These are phyloP conservation scores for Zaprionus africanus DNA, from an alignment of 1,140 invertebrate genomes.

Conservation along the genomic window DNA sequence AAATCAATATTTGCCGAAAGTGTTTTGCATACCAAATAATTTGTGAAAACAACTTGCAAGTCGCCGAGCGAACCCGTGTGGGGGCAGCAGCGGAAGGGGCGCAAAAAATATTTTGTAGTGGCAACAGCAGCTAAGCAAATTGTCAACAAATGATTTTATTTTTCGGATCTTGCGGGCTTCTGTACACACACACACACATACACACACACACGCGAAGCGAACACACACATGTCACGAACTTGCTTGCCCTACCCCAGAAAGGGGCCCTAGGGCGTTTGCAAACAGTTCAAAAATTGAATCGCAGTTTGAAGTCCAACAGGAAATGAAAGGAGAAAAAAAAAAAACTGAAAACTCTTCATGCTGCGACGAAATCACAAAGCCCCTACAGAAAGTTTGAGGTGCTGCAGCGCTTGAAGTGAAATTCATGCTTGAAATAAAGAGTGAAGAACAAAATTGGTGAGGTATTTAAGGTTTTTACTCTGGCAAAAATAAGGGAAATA, in stretches of 20 bases:
- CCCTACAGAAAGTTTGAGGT: constrained; percentile 7
- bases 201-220: constrained; percentile 3
- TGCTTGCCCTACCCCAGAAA: constrained; percentile 51
- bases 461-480: background rate
- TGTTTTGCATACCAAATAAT: constrained; percentile 83
- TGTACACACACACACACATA: constrained; percentile 22
- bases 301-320: constrained; percentile 54
- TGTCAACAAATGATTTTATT: constrained; percentile 83
- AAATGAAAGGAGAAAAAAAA: constrained; percentile 34
- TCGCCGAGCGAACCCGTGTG: constrained; percentile 13
- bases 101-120: constrained; percentile 69
- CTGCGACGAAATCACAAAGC: constrained; percentile 22
- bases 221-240: constrained; percentile 38
- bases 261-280: constrained; percentile 53
- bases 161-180: constrained; percentile 51
- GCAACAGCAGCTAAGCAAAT: constrained; percentile 80
- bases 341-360: constrained; percentile 9
- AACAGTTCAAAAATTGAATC: constrained; percentile 69
- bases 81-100: background rate
- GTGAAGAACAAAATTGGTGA: background rate
- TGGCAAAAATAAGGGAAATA: too few relatives aligned
- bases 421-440: background rate
- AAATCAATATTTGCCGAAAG: constrained; percentile 83
- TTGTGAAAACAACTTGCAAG: constrained; percentile 78
- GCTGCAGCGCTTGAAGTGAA: background rate